phyloP scores from a whole-genome alignment of 1,140 invertebrate genomes.

The Harlomillsia oculata region DNA sequence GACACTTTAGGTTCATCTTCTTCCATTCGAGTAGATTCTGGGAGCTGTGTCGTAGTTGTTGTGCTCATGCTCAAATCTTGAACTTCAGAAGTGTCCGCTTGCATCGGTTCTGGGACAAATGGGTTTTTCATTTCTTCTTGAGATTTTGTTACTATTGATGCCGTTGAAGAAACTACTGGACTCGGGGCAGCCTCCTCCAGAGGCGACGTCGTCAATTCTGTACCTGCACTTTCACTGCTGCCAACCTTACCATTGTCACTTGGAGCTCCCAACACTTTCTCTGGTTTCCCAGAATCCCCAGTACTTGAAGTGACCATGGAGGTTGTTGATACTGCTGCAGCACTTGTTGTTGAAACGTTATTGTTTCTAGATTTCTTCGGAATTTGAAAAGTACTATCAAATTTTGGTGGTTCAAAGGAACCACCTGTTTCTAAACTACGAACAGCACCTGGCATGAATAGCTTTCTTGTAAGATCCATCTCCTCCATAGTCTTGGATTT shows the following conservation, averaged over 20 bases:
- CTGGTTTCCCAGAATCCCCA: not conserved
- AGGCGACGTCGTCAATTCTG: too few species aligned
- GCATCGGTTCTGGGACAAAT: too few species aligned
- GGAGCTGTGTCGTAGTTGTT: not conserved
- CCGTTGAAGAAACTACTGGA: too few species aligned
- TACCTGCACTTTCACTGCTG: not conserved
- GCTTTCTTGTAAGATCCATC: slow-evolving; percentile 29
- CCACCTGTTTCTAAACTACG: slow-evolving; percentile 18
- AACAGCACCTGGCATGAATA: slow-evolving; percentile 27
- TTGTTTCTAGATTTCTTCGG: slow-evolving; percentile 28
- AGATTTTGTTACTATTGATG: too few species aligned
- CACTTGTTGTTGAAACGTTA: not conserved
- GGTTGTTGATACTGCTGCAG: not conserved
- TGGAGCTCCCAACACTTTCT: not conserved
- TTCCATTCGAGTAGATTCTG: not conserved
- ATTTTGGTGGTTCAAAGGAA: slow-evolving; percentile 27
- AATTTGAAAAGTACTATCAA: slow-evolving; percentile 34
- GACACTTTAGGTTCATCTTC: not conserved
- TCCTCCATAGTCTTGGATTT: slow-evolving; percentile 5
- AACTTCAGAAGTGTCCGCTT: not conserved
- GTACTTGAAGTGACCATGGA: not conserved
- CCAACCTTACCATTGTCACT: too few species aligned
- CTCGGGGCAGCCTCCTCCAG: too few species aligned
- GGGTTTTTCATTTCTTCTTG: too few species aligned
- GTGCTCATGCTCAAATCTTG: not conserved